These are phyloP conservation scores for Climacteris rufus DNA, from an alignment of 2,113 vertebrate genomes.

Conservation along the genomic window DNA sequence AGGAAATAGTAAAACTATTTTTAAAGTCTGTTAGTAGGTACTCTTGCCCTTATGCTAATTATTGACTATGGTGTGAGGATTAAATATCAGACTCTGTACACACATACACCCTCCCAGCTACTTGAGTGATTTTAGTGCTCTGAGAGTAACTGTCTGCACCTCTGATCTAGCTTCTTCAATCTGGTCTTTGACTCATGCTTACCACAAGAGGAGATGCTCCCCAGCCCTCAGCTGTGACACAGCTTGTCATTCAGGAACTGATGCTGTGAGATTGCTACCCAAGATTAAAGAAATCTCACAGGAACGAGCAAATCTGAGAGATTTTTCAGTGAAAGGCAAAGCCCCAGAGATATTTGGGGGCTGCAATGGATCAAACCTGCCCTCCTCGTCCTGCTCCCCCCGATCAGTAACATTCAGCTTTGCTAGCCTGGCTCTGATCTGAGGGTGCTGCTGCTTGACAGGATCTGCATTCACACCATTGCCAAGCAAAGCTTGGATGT, in stretches of 20 bases:
- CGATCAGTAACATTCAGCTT: not conserved
- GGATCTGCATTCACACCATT: not conserved
- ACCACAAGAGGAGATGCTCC: not conserved
- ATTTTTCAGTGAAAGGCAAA: not conserved
- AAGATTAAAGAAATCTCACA: not conserved
- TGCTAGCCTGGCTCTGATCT: not conserved
- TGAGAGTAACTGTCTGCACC: not conserved
- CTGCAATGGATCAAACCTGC: not conserved
- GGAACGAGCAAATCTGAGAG: not conserved
- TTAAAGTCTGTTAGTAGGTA: not conserved
- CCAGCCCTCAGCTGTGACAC: not conserved
- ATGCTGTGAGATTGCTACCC: not conserved
- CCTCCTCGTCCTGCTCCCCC: not conserved
- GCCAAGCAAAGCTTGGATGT: not conserved
- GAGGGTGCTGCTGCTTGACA: not conserved
- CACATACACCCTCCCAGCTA: no score
- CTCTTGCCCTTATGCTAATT: not conserved
- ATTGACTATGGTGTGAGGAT: not conserved
- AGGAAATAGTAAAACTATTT: not conserved
- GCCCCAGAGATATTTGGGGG: not conserved
- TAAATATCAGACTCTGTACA: not conserved
- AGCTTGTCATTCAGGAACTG: not conserved
- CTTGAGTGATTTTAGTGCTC: not conserved
- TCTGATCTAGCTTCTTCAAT: not conserved
- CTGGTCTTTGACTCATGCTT: not conserved